Evolutionary conservation across 2,888 invertebrate genomes (phyloP), one percentile per base, ranked within the genome.

Genomic region (Galeopsomyia nigrocyanea): DNA sequence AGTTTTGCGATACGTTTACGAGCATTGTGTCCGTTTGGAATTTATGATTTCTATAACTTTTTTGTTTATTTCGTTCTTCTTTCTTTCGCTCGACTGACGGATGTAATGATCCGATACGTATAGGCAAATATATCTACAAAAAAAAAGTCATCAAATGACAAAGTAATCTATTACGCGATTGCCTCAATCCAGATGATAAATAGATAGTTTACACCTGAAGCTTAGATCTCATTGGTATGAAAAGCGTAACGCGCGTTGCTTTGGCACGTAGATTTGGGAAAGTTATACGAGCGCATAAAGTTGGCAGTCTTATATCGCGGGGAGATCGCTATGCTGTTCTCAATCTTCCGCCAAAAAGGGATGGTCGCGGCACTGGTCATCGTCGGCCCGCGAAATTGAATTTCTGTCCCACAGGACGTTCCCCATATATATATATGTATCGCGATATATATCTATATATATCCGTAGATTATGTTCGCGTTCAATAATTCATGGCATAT

Each of bases 281-380:
- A 84, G 82, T 82, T 84, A 39, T 86, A 85, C 81, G 85, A 83
- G 79, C 81, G 79, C 82, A 82, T 84, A 84, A 85, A 85, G 81
- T 82, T 78, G 75, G 78, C 77, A 79, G 78, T 79, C 82, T 80
- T 82, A 80, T 79, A 77, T 71, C 71, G 49, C 62, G 75, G 73
- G 75, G 73, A 70, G 78, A 39, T 39, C 62, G 57, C 58, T 62
- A 39, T 73, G 57, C 58, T 62, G 39, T 73, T 69, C 62, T 69
- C 65, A 73, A 69, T 69, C 69, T 69, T 66, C 21, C 22, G 22
- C 10, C 26, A 21, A 39, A 22, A 69, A 79, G 79, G 82, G 80
- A 80, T 78, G 83, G 39, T 13, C 7, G 10, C 39, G 39, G 79
- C 80, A 79, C 79, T 83, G 86, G 86, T 85, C 86, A 86, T 86